These are phyloP conservation scores for Drosophila vallismaia DNA, from an alignment of 2,888 invertebrate species.

Conservation along the genomic window DNA sequence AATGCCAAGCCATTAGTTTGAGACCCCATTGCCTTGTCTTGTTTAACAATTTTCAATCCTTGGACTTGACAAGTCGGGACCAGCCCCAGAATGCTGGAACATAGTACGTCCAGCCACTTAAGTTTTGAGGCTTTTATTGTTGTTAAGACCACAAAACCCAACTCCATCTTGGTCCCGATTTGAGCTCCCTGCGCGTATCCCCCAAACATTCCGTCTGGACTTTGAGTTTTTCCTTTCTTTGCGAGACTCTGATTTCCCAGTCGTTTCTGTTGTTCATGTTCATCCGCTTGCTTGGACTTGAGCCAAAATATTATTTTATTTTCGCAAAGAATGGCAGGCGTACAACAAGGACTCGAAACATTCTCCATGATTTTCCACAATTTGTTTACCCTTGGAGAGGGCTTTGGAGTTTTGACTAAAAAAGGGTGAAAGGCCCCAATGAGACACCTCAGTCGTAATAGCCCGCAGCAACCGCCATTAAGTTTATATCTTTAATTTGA, in stretches of 20 bases:
- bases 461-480: not conserved
- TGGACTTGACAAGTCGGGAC: constrained; percentile 55
- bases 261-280: constrained; percentile 17
- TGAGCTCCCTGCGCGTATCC: not conserved
- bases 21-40: constrained; percentile 5
- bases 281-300: constrained; percentile 23
- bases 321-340: constrained; percentile 1
- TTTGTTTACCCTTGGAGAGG: constrained; percentile 1
- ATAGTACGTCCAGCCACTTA: constrained; percentile 15
- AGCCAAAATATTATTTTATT: constrained; percentile 24
- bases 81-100: not conserved
- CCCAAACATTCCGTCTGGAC: constrained; percentile 3
- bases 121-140: constrained; percentile 22
- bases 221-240: constrained; percentile 3
- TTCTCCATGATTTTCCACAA: not conserved
- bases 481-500: not conserved
- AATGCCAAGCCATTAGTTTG: not conserved
- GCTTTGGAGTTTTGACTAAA: not conserved
- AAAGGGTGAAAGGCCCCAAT: not conserved
- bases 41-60: constrained; percentile 58
- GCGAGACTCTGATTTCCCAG: constrained; percentile 2
- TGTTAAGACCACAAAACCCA: constrained; percentile 16
- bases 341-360: constrained; percentile 2
- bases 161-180: constrained; percentile 16
- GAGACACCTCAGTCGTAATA: not conserved